A percentile compares a stretch with the other conserved stretches of the same genome.
These are phyloP conservation scores for Hoplostethus mediterraneus DNA, from an alignment of 2,797 vertebrate genomes.

Conservation along the genomic window DNA sequence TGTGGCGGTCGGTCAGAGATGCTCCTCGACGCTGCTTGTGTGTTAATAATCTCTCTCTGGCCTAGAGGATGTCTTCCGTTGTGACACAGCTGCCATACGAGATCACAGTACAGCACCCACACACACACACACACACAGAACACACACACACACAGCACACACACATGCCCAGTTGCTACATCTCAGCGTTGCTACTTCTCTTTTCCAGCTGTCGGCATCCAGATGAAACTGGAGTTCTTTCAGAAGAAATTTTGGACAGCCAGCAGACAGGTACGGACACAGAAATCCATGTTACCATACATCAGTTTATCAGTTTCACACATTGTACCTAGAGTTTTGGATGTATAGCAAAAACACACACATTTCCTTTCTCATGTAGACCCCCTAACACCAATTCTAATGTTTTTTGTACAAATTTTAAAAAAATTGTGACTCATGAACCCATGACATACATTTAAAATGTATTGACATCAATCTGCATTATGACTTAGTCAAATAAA, in stretches of 20 bases:
- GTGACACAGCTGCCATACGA: conserved; percentile 12
- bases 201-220: conserved; percentile 96
- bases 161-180: background rate
- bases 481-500: too few relatives aligned
- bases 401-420: too few relatives aligned
- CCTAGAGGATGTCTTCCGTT: conserved; percentile 12
- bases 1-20: conserved; percentile 31
- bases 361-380: too few relatives aligned
- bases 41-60: conserved; percentile 3
- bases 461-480: too few relatives aligned
- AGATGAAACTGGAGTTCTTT: conserved; percentile 99
- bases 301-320: too few relatives aligned
- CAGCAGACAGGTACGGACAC: conserved; percentile 92
- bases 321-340: too few relatives aligned
- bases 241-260: conserved; percentile 99
- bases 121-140: conserved; percentile 5
- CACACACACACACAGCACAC: background rate
- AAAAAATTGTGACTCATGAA: too few relatives aligned
- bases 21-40: background rate
- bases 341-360: too few relatives aligned
- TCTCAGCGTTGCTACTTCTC: conserved; percentile 20
- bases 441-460: background rate
- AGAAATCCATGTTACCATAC: background rate
- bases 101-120: conserved; percentile 10
- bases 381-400: too few relatives aligned